Evolutionary conservation across 2,797 vertebrate species (phyloP), one percentile per base, ranked within the genome.

Genomic region (Pseudopleuronectes americanus): DNA sequence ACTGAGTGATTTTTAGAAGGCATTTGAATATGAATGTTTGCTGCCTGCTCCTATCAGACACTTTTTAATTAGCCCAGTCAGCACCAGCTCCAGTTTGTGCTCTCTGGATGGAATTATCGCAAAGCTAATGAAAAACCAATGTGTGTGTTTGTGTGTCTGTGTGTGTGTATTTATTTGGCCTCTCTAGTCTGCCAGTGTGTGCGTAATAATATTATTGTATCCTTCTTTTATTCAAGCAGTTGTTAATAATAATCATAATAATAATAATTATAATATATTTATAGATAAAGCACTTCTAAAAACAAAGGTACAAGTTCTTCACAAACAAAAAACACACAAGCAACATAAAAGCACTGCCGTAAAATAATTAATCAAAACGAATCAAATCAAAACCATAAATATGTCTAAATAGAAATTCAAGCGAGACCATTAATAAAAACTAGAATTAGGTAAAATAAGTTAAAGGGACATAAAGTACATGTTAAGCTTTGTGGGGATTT

Each of bases 21-120:
- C 62, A 88, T 93, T 88, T 91, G 83, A 93, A 92, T 92, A 90
- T 90, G 88, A 92, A 92, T 93, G 90, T 93, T 90, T 91, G 87
- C 87, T 78, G 90, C 82, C 33, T 72, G 53, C 79, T 87, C 84
- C 87, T 93, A 92, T 84, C 90, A 67, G 89, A 64, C 83, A 64
- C 81, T 89, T 90, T 94, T 93, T 94, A 94, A 94, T 94, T 92
- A 93, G 87, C 74, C 52, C 71, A 66, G 82, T 87, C 89, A 81
- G 90, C 90, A 70, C 58, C 48, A 70, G 80, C 79, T 79, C 59
- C 60, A 62, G 71, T 79, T 79, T 80, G 60, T 54, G 77, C 87
- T 79, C 47, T 56, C 74, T 62, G 76, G 61, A 77, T 63, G 49
- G 69, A 85, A 84, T 86, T 73, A 74, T 67, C 78, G 61, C 55